These are phyloP conservation scores for Erythrolamprus reginae DNA, from an alignment of 2,113 vertebrate genomes.

Conservation along the genomic window DNA sequence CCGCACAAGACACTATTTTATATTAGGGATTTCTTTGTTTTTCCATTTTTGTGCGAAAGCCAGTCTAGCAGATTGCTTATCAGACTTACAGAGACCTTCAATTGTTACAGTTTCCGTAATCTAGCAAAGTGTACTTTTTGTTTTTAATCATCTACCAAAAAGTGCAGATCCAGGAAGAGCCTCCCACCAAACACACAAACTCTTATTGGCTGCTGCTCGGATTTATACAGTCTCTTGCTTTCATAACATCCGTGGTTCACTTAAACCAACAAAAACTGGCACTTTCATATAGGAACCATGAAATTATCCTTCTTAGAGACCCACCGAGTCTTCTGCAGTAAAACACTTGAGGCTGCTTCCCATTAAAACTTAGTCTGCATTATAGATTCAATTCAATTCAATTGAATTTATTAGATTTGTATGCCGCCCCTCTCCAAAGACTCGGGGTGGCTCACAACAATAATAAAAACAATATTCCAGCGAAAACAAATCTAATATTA, in stretches of 20 bases:
- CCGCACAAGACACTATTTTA: too few species aligned
- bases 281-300: background rate
- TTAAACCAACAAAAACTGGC: background rate
- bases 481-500: too few species aligned
- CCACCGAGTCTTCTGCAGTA: background rate
- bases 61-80: too few species aligned
- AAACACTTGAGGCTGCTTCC: background rate
- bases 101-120: background rate
- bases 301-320: background rate
- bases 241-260: background rate
- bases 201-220: background rate
- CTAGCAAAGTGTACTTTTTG: background rate
- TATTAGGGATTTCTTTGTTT: too few species aligned
- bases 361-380: background rate
- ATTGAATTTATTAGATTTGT: too few species aligned
- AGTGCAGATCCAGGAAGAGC: background rate
- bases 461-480: too few species aligned
- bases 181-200: background rate
- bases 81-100: background rate
- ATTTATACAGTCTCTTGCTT: background rate
- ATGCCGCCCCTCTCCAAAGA: too few species aligned
- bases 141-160: background rate
- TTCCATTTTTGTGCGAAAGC: too few species aligned
- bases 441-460: too few species aligned
- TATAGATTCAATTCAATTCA: too few species aligned